Evolutionary conservation across 1,140 invertebrate species (phyloP).

Genomic region (Drosophila navojoa): DNA sequence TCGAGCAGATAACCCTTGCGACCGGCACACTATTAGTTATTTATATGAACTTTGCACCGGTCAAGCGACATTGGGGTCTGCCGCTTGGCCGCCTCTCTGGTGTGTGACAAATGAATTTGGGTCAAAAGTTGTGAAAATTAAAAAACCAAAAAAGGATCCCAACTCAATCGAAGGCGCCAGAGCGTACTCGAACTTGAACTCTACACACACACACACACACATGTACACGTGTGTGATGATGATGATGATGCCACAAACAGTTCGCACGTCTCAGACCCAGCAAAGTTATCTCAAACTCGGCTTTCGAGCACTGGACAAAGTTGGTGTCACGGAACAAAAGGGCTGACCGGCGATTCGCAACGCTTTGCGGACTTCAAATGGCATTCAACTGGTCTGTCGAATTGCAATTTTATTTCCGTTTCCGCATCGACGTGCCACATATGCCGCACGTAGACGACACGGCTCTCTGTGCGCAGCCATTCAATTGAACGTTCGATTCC

Average conservation of each 20-base stretch:
- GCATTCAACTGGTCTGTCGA: conserved; percentile 71
- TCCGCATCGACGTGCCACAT: conserved; percentile 53
- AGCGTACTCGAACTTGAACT: conserved; percentile 20
- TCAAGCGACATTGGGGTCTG: conserved; percentile 44
- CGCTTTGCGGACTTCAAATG: conserved; percentile 51
- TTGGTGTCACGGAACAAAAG: conserved; percentile 30
- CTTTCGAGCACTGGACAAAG: neutral
- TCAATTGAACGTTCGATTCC: conserved; percentile 36
- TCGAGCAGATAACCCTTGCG: conserved; percentile 14
- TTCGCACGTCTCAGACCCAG: conserved; percentile 26
- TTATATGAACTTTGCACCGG: conserved; percentile 55
- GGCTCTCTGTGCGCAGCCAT: conserved; percentile 6
- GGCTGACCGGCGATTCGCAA: conserved; percentile 57
- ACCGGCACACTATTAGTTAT: conserved; percentile 67
- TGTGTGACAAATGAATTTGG: conserved; percentile 80
- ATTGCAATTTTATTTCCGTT: conserved; percentile 77
- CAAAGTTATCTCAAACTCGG: conserved; percentile 6
- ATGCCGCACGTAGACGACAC: conserved; percentile 30
- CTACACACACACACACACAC: neutral
- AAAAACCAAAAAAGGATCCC: conserved; percentile 23
- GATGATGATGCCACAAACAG: conserved; percentile 61
- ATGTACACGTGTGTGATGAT: neutral
- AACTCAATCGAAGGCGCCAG: conserved; percentile 3
- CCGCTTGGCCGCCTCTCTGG: conserved; percentile 51
- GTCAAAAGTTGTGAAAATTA: conserved; percentile 80